Evolutionary conservation across 1,140 invertebrate species (phyloP).

Genomic region (Cydia pomonella): DNA sequence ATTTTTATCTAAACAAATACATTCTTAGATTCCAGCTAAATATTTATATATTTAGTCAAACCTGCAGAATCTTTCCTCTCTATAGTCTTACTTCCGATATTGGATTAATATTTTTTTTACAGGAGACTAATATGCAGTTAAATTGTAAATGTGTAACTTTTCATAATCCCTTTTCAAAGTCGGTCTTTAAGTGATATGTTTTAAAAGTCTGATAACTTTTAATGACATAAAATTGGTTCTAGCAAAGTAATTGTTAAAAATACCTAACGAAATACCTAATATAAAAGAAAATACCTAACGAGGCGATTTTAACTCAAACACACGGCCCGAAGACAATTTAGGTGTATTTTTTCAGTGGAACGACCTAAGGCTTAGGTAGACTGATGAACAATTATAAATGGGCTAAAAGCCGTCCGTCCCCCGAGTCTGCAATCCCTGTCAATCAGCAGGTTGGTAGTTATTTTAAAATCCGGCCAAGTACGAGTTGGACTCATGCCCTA

Average conservation of each 20-base stretch:
- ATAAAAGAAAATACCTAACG: conserved; percentile 4
- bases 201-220: not conserved
- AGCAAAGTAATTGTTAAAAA: not conserved
- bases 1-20: not conserved
- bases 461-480: not conserved
- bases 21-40: no score
- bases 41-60: no score
- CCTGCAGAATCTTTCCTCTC: no score
- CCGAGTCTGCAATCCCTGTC: not conserved
- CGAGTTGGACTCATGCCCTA: not conserved
- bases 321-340: not conserved
- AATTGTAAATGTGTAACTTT: not conserved
- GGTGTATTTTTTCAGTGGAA: conserved; percentile 7
- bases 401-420: not conserved
- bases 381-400: conserved; percentile 33
- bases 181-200: not conserved
- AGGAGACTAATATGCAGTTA: not conserved
- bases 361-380: conserved; percentile 9
- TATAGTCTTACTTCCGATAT: no score
- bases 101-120: not conserved
- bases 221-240: not conserved
- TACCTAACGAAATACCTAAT: no score
- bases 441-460: conserved; percentile 7
- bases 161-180: not conserved
- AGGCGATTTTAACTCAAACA: not conserved